Base-by-base conservation (phyloP, 1,140 invertebrate genomes). In the Drosophila baimaii region DNA sequence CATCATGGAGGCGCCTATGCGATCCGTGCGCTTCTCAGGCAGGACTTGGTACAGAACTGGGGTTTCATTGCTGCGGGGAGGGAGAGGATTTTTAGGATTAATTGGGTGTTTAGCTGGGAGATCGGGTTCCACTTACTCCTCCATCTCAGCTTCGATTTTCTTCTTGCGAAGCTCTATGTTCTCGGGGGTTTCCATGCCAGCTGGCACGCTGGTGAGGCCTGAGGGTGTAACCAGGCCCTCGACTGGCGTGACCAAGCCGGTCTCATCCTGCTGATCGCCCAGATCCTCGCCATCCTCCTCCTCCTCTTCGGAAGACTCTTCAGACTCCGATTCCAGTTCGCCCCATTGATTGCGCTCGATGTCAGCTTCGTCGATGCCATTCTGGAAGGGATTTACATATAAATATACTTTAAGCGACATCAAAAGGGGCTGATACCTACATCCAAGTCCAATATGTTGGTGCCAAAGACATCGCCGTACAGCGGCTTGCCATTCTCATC, bases 391-490 rank as follows among this genome's bases (percentile, higher is more conserved):
- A 43, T 72, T 51, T 6, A 29, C 1, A 61, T 7, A 13, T 29
- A 6, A 29, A 12, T 17, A 19, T 5, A 12, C 13, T n/a, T 1
- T 21, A 5, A 5, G 12, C 3, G 1, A 37, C 4, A 5, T 9
- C 5, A 8, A 0, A 29, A 9, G 5, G 0, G 10, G 6, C 9
- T 15, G 2, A 15, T 44, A 59, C 93, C 93, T 80, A 95, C 95
- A 91, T 95, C 94, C 46, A 94, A 93, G 51, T 95, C 94, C 35
- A 91, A 92, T 49, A 93, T 92, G 76, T 94, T 94, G 31, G 95
- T 94, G 33, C 98, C 99, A 92, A 99, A 99, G 0, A 99, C 99
- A 93, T 99, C 99, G 9, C 99, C 99, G 92, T 99, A 99, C 0
- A 99, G 93, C 1, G 99, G 99, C 92, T 98, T 96, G 17, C 99